phyloP scores from a whole-genome alignment of 2,888 invertebrate genomes.

The Torymus texanus region DNA sequence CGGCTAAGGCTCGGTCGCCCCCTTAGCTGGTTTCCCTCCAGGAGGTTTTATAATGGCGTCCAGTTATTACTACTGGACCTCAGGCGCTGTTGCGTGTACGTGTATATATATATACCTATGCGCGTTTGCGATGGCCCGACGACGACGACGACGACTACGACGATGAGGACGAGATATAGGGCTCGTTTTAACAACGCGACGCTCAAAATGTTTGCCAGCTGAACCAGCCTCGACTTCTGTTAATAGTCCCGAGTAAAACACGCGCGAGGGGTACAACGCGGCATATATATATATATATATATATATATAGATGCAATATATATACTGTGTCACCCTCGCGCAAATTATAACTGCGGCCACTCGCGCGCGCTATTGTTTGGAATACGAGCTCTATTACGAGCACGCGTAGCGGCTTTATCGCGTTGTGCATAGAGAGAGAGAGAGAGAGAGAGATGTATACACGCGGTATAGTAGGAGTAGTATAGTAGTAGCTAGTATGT shows the following conservation, averaged over 20 bases:
- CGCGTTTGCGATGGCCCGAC: no score
- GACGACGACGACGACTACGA: conserved; percentile 62
- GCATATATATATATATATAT: no score
- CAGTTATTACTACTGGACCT: conserved; percentile 74
- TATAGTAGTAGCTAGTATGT: no score
- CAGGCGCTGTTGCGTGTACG: conserved; percentile 64
- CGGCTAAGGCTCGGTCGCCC: conserved; percentile 53
- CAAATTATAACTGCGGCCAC: conserved; percentile 43
- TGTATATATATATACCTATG: no score
- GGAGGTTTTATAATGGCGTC: conserved; percentile 75
- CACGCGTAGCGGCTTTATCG: conserved; percentile 33
- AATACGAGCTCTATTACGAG: conserved; percentile 32
- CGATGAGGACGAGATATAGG: conserved; percentile 57
- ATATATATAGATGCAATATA: no score
- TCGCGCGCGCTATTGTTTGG: conserved; percentile 32
- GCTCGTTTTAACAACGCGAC: conserved; percentile 70
- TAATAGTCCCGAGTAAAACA: conserved; percentile 41
- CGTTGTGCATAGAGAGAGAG: neutral
- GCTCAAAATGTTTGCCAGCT: conserved; percentile 64
- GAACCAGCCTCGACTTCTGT: conserved; percentile 36
- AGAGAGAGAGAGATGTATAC: neutral
- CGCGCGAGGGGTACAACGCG: neutral
- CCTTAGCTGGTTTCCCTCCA: conserved; percentile 72
- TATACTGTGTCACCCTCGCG: neutral
- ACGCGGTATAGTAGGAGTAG: neutral